Evolutionary conservation across 2,113 vertebrate genomes (phyloP), one percentile per base, ranked within the genome.

Genomic region (Columbina picui): DNA sequence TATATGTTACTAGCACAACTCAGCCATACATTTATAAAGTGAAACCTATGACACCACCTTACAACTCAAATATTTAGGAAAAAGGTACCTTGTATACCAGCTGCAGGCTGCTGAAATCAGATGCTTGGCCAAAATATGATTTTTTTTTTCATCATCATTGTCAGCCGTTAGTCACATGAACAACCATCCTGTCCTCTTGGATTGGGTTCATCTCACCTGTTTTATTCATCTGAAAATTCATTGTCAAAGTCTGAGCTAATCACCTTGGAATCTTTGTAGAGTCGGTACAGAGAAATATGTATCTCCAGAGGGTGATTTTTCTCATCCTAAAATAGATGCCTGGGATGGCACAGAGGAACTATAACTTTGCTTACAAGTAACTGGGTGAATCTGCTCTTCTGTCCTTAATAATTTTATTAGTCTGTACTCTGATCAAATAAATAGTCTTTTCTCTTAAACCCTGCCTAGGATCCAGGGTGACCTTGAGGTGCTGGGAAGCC

Each of bases 401-500:
- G 27, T 61, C 6, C 5, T 7, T 45, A 45, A 45, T 45, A 45
- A 45, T 45, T 49, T 30, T 53, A 27, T 41, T 63, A 20, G 0
- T 41, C 38, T 79, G 9, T 55, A 25, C 27, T 63, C 6, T 57
- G 36, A 7, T 49, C 4, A 75, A 18, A 22, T 36, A 69, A 84
- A 10, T 1, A 53, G 3, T 56, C 25, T 41, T 69, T 64, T 77
- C 4, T 84, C n/a, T 77, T 65, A 38, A 73, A 69, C 3, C 10
- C 36, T 41, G 10, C 18, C 15, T 23, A 32, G 20, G n/a, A 50
- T 65, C 13, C 67, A 39, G n/a, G 53, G 39, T 68, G 36, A 69
- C 32, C 14, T 36, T 0, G 2, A 9, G 12, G 12, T 45, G 6
- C 25, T 73, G 22, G 45, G 32, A 55, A 86, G 16, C 9, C 0